A percentile compares a stretch with the other conserved stretches of the same genome.
Evolutionary conservation across 1,140 invertebrate species (phyloP).

Genomic region (Camponotus pennsylvanicus): DNA sequence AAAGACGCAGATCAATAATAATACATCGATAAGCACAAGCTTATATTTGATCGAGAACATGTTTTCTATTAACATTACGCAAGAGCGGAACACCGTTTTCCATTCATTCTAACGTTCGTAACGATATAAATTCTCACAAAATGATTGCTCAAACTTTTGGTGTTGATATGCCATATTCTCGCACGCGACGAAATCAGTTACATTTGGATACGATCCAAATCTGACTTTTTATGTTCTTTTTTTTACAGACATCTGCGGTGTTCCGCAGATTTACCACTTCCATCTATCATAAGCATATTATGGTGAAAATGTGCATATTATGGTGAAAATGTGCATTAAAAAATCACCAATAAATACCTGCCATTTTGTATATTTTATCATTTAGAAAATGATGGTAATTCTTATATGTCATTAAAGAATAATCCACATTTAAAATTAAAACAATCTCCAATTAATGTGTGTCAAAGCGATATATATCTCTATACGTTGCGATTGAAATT

Average conservation of each 20-base stretch:
- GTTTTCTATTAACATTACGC: not conserved
- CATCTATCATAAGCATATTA: not conserved
- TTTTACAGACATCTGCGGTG: not conserved
- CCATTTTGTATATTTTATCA: not conserved
- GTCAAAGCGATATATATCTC: not conserved
- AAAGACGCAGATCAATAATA: not conserved
- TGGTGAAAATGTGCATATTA: not conserved
- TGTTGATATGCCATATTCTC: constrained; percentile 43
- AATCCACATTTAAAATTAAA: not conserved
- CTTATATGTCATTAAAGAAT: not conserved
- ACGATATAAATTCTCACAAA: constrained; percentile 46
- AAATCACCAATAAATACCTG: not conserved
- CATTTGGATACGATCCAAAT: constrained; percentile 22
- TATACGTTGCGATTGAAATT: not conserved
- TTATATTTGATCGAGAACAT: not conserved
- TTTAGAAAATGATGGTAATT: not conserved
- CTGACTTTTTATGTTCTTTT: constrained; percentile 27
- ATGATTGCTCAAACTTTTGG: constrained; percentile 36
- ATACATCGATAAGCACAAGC: not conserved
- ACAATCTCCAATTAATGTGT: not conserved
- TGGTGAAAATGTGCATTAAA: not conserved
- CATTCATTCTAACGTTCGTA: constrained; percentile 15
- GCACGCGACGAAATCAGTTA: constrained; percentile 14
- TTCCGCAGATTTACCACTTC: not conserved
- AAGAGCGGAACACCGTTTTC: constrained; percentile 18